phyloP scores from a whole-genome alignment of 2,888 invertebrate species.

The Drosophila peninsularis region DNA sequence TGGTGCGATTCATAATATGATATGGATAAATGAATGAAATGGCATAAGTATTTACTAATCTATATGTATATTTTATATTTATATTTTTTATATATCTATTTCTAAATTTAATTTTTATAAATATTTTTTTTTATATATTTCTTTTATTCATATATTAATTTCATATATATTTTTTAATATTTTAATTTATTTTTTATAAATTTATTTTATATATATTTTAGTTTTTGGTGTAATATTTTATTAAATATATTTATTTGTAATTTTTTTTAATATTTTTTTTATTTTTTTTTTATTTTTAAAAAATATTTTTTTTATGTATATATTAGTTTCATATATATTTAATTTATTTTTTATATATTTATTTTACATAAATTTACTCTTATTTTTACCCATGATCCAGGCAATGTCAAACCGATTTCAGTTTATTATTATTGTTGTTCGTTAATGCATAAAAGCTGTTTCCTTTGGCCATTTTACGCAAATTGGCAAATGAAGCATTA shows the following conservation, averaged over 20 bases:
- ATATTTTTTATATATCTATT: too few relatives aligned
- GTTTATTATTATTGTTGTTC: conserved; percentile 9
- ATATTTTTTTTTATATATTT: too few relatives aligned
- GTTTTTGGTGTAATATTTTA: not conserved
- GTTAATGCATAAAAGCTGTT: conserved; percentile 32
- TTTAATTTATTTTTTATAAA: not conserved
- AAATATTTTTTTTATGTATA: not conserved
- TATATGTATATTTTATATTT: not conserved
- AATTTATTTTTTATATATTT: not conserved
- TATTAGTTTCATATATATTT: not conserved
- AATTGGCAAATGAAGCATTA: conserved; percentile 70
- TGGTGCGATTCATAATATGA: not conserved
- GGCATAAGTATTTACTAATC: too few relatives aligned
- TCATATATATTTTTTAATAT: not conserved
- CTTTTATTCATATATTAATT: too few relatives aligned
- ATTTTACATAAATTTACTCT: not conserved
- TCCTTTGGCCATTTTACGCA: conserved; percentile 41
- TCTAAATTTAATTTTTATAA: too few relatives aligned
- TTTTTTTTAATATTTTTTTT: too few relatives aligned
- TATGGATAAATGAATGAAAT: not conserved
- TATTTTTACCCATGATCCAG: not conserved
- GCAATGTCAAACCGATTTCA: conserved; percentile 23
- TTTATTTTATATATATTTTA: not conserved
- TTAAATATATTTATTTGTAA: not conserved
- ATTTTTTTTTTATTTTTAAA: too few relatives aligned